phyloP scores from a whole-genome alignment of 2,113 vertebrate genomes.

The Laticauda colubrina region DNA sequence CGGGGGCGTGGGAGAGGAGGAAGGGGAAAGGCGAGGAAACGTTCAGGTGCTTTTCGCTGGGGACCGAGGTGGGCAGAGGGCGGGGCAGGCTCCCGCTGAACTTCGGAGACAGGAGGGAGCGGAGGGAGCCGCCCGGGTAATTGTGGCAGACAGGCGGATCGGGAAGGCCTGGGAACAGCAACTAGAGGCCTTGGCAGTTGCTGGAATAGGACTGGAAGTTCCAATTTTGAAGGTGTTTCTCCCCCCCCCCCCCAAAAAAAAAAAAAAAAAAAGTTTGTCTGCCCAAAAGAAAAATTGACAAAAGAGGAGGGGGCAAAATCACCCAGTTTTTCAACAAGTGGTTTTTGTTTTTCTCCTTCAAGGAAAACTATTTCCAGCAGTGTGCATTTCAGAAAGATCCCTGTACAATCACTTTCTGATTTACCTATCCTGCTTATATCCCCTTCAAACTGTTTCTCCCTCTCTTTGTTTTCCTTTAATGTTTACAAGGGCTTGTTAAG shows the following conservation, averaged over 20 bases:
- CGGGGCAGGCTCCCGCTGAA: constrained; percentile 50
- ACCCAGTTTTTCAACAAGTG: background rate
- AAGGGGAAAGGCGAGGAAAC: background rate
- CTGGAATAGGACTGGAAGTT: constrained; percentile 27
- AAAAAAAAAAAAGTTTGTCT: background rate
- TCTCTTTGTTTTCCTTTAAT: background rate
- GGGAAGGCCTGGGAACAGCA: constrained; percentile 56
- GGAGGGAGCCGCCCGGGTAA: constrained; percentile 54
- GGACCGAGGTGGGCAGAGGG: background rate
- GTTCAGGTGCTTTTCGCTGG: background rate
- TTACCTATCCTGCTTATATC: background rate
- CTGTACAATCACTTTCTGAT: background rate
- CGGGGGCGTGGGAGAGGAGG: fast-evolving
- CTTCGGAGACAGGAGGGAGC: constrained; percentile 34
- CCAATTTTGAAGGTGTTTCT: constrained; percentile 8
- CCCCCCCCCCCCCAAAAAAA: too few species aligned
- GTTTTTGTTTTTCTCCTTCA: background rate
- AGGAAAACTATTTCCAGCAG: background rate
- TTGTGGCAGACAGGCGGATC: constrained; percentile 59
- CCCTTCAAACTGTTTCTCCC: background rate
- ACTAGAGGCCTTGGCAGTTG: constrained; percentile 45
- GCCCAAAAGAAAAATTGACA: background rate
- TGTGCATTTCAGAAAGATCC: background rate
- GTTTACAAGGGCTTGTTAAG: background rate
- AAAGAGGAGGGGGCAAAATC: background rate